Base-by-base conservation (phyloP, 2,888 invertebrate species). In the Lampropteryx suffumata region DNA sequence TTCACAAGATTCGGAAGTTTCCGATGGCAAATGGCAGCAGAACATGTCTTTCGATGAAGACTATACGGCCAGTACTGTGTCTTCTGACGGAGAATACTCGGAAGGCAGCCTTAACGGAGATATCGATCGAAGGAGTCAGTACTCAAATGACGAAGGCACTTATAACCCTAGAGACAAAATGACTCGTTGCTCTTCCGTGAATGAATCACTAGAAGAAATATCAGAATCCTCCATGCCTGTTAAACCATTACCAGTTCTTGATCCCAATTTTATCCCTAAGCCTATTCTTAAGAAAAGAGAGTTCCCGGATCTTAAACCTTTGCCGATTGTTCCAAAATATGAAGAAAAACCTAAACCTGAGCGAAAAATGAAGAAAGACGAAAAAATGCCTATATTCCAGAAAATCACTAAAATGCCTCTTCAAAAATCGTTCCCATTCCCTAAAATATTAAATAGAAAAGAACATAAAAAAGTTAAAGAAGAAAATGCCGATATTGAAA, bases 241-340 rank as follows among this genome's bases (percentile, higher is more conserved):
- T 0, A 93, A 93, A 61, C 92, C 92, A 0, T 79, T 91, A 50
- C 92, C 94, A n/a, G 79, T 93, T 34, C 93, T 94, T 0, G 93
- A 93, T 74, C 94, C 94, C 0, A 94, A 93, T 74, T 93, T 94
- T 67, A 81, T 94, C 26, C 96, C 96, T 0, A 96, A 96, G 73
- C 96, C 96, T 0, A 96, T 96, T 63, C 73, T 96, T 9, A 96
- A 96, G 71, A 91, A 92, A 46, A 87, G 91, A 49, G 91, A 89
- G 34, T 61, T 77, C 4, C 69, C 65, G 14, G 73, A 70, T 49
- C 30, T 75, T 54, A 51, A 59, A 39, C 44, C 51, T 44, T 54
- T 54, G 17, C 53, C 50, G 33, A 36, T 55, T 36, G 6, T 27
- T n/a, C 46, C 56, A 11, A 75, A 74, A 59, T 33, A 55, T 24